Percentiles rank a stretch among this genome's conserved stretches.
phyloP scores from a whole-genome alignment of 1,140 invertebrate genomes.

The Scaptomyza montana region DNA sequence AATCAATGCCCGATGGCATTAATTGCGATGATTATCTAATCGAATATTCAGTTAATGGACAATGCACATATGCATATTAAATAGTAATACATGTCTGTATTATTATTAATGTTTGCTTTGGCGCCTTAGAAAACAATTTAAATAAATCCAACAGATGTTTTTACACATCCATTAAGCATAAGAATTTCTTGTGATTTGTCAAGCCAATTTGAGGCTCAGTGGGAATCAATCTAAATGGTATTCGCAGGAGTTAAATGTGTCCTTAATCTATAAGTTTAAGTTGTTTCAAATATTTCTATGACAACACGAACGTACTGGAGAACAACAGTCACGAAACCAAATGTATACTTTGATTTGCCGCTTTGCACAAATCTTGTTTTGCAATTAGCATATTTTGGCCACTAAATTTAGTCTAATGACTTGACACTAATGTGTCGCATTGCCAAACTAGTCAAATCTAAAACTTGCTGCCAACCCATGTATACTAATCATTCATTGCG shows the following conservation, averaged over 20 bases:
- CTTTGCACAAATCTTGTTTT: conserved; percentile 37
- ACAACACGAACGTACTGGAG: neutral
- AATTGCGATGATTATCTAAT: conserved; percentile 67
- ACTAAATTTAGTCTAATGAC: conserved; percentile 68
- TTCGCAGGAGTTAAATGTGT: too few species aligned
- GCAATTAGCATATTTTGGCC: conserved; percentile 66
- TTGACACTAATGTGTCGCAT: conserved; percentile 53
- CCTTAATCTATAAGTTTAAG: too few species aligned
- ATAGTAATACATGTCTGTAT: conserved; percentile 2
- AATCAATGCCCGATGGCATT: conserved; percentile 61
- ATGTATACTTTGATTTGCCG: conserved; percentile 50
- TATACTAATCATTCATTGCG: conserved; percentile 31
- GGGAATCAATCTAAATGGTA: too few species aligned
- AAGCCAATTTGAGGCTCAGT: too few species aligned
- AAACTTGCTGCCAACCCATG: conserved; percentile 33
- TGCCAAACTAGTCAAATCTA: conserved; percentile 33
- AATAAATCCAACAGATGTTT: conserved; percentile 5
- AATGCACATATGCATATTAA: conserved; percentile 34
- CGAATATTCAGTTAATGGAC: conserved; percentile 34
- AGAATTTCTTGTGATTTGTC: neutral
- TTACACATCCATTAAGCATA: neutral
- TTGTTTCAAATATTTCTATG: neutral
- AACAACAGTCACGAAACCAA: conserved; percentile 37
- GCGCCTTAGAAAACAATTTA: conserved; percentile 28
- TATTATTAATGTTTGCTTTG: conserved; percentile 13